Percentiles rank a stretch among this genome's conserved stretches.
Conservation (phyloP, 1,140 invertebrate genomes). For the Camponotus vicinus region DNA sequence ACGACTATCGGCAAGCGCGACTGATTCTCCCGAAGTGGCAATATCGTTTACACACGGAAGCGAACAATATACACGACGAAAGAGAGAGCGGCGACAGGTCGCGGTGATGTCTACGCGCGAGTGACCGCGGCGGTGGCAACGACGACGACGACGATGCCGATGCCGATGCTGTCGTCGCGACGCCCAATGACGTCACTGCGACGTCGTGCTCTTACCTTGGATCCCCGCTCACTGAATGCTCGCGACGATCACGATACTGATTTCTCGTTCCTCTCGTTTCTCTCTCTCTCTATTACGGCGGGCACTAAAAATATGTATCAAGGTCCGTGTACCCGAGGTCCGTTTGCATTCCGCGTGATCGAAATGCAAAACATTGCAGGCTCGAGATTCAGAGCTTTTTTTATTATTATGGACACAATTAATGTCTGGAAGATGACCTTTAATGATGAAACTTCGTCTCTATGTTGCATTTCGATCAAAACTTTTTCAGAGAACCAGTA, state of each 20-base stretch:
- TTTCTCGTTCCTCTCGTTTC: slow-evolving; percentile 36
- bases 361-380: slow-evolving; percentile 68
- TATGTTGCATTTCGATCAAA: neutral
- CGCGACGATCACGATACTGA: slow-evolving; percentile 32
- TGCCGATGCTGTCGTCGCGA: slow-evolving; percentile 46
- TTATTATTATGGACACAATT: slow-evolving; percentile 1
- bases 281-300: neutral
- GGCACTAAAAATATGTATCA: slow-evolving; percentile 60
- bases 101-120: slow-evolving; percentile 6
- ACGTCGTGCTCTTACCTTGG: slow-evolving; percentile 60
- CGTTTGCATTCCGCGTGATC: slow-evolving; percentile 64
- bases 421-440: neutral
- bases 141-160: neutral
- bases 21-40: neutral
- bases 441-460: neutral
- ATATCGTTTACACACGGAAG: neutral
- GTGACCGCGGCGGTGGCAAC: neutral
- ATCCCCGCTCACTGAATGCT: slow-evolving; percentile 39
- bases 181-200: slow-evolving; percentile 46
- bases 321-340: slow-evolving; percentile 47
- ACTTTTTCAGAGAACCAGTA: neutral
- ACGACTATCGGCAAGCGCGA: slow-evolving; percentile 20
- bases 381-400: neutral
- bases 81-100: slow-evolving; percentile 33
- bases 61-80: neutral